Conservation (phyloP, 2,113 vertebrate species). For the Corythaixoides concolor region DNA sequence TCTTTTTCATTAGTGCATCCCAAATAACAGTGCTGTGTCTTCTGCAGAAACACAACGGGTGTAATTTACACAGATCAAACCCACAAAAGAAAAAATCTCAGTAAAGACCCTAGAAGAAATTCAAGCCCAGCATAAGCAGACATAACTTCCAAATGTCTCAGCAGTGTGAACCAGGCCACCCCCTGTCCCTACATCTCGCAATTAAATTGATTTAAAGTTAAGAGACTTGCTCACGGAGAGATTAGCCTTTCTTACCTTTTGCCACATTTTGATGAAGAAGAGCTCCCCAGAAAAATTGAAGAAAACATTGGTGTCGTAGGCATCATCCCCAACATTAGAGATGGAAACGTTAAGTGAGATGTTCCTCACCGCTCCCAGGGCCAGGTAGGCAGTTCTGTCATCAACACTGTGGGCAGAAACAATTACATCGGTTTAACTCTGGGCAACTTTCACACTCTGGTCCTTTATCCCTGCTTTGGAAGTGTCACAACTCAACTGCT, state of each 20-base stretch:
- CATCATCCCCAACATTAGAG: slow-evolving; percentile 91
- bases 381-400: slow-evolving; percentile 82
- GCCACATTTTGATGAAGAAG: slow-evolving; percentile 99
- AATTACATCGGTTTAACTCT: background rate
- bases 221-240: background rate
- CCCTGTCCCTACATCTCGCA: background rate
- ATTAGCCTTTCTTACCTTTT: slow-evolving; percentile 83
- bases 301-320: slow-evolving; percentile 95
- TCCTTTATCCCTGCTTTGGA: background rate
- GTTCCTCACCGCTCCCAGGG: slow-evolving; percentile 92
- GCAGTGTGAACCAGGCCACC: background rate
- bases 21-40: background rate
- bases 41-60: background rate
- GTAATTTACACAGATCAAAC: background rate
- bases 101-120: background rate
- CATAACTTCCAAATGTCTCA: background rate
- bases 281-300: slow-evolving; percentile 95
- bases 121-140: background rate
- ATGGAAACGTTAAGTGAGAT: slow-evolving; percentile 93
- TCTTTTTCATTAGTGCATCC: background rate
- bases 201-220: background rate
- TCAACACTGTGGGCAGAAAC: slow-evolving; percentile 73
- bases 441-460: background rate
- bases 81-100: background rate
- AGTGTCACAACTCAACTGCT: background rate